phyloP scores from a whole-genome alignment of 1,140 invertebrate species.

The Megalopta genalis region DNA sequence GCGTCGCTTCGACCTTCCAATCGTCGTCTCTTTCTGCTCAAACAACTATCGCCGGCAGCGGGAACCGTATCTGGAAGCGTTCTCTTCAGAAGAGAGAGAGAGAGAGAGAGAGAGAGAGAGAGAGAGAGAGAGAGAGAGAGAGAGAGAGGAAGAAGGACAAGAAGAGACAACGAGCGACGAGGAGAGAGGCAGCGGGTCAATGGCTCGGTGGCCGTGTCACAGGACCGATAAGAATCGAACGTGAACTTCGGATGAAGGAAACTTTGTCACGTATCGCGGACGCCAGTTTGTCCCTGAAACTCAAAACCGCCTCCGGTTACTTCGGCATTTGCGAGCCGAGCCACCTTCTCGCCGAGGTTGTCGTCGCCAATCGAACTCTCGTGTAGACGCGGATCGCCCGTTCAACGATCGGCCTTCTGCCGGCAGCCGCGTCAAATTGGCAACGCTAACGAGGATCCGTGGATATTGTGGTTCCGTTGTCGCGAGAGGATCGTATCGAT shows the following conservation, averaged over 20 bases:
- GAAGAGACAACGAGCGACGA: no score
- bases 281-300: slow-evolving; percentile 27
- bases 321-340: background rate
- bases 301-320: slow-evolving; percentile 18
- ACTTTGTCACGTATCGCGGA: slow-evolving; percentile 25
- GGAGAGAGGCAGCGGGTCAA: slow-evolving; percentile 43
- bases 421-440: no score
- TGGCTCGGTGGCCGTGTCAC: slow-evolving; percentile 23
- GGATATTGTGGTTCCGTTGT: background rate
- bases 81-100: background rate
- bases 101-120: no score
- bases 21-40: slow-evolving; percentile 23
- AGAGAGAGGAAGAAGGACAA: no score
- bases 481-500: background rate
- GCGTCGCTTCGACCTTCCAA: background rate
- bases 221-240: slow-evolving; percentile 54
- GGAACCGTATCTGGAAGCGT: background rate
- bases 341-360: no score
- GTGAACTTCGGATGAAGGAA: slow-evolving; percentile 35
- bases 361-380: no score
- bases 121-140: no score
- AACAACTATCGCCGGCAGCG: background rate
- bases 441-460: background rate
- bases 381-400: no score
- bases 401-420: no score